phyloP scores from a whole-genome alignment of 2,113 vertebrate species.

The Corythaixoides concolor region DNA sequence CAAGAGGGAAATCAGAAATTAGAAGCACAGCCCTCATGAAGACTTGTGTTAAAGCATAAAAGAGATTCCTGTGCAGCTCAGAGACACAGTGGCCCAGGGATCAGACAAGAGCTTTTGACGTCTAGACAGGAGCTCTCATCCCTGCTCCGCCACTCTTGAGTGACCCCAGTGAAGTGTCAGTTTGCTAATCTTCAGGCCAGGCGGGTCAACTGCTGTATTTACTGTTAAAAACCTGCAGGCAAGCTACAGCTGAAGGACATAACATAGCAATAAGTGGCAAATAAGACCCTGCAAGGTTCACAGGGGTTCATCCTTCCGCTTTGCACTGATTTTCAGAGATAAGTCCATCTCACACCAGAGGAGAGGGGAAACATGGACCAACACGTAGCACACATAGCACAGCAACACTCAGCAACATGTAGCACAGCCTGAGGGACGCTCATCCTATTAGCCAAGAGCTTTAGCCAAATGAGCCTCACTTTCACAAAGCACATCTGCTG shows the following conservation, averaged over 20 bases:
- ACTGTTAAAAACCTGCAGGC: not conserved
- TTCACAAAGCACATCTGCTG: not conserved
- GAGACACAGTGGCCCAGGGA: not conserved
- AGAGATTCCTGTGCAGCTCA: not conserved
- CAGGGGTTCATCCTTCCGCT: not conserved
- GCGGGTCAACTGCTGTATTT: not conserved
- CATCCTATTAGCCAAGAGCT: not conserved
- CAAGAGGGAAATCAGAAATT: not conserved
- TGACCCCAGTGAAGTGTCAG: not conserved
- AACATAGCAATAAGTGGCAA: not conserved
- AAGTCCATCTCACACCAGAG: not conserved
- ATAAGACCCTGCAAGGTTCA: not conserved
- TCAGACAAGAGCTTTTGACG: conserved; percentile 23
- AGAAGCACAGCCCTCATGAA: not conserved
- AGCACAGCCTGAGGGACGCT: not conserved
- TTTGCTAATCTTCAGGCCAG: not conserved
- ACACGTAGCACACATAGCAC: not conserved
- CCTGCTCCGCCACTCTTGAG: not conserved
- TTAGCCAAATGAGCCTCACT: not conserved
- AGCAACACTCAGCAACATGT: not conserved
- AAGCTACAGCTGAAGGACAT: not conserved
- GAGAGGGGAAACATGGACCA: not conserved
- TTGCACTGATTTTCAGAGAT: not conserved
- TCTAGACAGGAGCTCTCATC: not conserved
- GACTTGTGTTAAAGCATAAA: not conserved